Percentiles rank a stretch among this genome's conserved stretches.
These are phyloP conservation scores for Anisognathus igniventris DNA, from an alignment of 2,797 vertebrate species.

Conservation along the genomic window DNA sequence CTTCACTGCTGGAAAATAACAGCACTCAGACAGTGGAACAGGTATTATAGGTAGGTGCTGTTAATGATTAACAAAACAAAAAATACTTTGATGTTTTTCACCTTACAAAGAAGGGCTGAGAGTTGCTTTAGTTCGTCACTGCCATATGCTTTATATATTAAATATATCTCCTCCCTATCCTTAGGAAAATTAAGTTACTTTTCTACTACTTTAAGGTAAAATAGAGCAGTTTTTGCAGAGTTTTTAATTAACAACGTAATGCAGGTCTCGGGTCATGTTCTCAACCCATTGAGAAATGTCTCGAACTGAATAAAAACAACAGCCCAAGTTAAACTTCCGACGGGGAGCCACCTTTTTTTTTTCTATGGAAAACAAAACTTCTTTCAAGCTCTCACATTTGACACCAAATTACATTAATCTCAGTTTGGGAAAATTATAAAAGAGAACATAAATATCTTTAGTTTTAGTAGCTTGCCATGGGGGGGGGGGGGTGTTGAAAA, in stretches of 20 bases:
- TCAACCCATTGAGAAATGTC: background rate
- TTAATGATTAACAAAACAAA: background rate
- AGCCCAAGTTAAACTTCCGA: background rate
- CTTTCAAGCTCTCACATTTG: background rate
- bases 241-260: background rate
- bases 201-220: background rate
- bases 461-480: rapidly evolving
- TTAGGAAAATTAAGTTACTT: background rate
- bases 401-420: background rate
- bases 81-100: background rate
- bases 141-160: background rate
- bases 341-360: background rate
- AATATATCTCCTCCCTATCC: background rate
- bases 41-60: background rate
- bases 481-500: background rate
- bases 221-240: background rate
- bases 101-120: background rate
- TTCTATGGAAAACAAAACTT: background rate
- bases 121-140: background rate
- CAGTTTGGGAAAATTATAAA: no score
- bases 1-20: background rate
- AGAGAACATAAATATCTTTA: background rate
- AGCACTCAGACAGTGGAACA: background rate
- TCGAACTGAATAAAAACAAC: background rate
- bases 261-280: background rate